phyloP scores from a whole-genome alignment of 2,113 vertebrate genomes.

The Oplegnathus fasciatus region DNA sequence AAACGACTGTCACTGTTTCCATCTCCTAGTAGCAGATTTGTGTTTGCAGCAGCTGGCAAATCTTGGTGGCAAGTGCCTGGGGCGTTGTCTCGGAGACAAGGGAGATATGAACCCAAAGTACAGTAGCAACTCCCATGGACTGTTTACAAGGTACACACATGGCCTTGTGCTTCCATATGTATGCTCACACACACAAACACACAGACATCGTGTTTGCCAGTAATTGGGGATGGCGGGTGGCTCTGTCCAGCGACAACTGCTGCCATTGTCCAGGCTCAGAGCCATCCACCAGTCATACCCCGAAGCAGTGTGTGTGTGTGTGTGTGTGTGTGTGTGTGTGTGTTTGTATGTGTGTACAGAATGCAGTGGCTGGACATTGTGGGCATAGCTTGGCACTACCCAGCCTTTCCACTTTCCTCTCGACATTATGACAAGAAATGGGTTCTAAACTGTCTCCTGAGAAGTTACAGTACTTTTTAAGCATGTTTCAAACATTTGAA shows the following conservation, averaged over 20 bases:
- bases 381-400: neutral
- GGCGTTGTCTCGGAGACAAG: slow-evolving; percentile 13
- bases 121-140: slow-evolving; percentile 16
- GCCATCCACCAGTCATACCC: slow-evolving; percentile 11
- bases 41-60: slow-evolving; percentile 38
- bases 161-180: neutral
- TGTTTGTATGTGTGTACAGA: neutral
- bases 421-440: slow-evolving; percentile 25
- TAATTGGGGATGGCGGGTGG: neutral
- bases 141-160: neutral
- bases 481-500: neutral
- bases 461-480: slow-evolving; percentile 14
- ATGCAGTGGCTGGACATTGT: neutral
- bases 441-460: slow-evolving; percentile 10
- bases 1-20: neutral
- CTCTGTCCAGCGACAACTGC: slow-evolving; percentile 34
- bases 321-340: slow-evolving; percentile 28
- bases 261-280: slow-evolving; percentile 30
- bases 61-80: neutral
- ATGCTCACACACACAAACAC: neutral
- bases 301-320: slow-evolving; percentile 17
- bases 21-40: slow-evolving; percentile 21
- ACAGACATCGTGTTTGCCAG: neutral
- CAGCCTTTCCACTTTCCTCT: neutral
- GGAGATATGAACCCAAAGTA: slow-evolving; percentile 18